phyloP scores from a whole-genome alignment of 2,888 invertebrate genomes.

The Clitarchus hookeri region DNA sequence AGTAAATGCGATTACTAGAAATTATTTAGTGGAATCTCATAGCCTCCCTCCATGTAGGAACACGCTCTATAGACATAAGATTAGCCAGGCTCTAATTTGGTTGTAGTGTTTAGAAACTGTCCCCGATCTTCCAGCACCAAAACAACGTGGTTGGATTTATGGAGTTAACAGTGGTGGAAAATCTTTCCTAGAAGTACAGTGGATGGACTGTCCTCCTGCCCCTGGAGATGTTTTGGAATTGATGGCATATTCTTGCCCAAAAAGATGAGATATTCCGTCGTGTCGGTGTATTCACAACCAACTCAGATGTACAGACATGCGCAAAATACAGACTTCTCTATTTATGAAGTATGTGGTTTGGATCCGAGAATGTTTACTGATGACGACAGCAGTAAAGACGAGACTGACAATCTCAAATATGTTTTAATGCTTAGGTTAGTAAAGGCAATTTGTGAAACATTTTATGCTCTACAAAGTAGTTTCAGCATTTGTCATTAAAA shows the following conservation, averaged over 20 bases:
- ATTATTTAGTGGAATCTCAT: slow-evolving; percentile 11
- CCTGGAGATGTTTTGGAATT: neutral
- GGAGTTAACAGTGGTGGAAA: neutral
- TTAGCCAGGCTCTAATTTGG: neutral
- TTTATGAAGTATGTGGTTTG: neutral
- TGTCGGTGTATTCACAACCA: neutral
- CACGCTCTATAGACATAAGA: neutral
- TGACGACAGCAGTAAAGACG: slow-evolving; percentile 3
- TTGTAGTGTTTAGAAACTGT: neutral
- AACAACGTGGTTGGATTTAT: slow-evolving; percentile 2
- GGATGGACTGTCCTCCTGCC: neutral
- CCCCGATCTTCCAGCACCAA: neutral
- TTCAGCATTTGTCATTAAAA: no score
- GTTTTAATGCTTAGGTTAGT: no score
- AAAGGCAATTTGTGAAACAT: no score
- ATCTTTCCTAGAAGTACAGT: neutral
- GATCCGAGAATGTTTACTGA: neutral
- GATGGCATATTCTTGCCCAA: neutral
- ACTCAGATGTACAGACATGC: neutral
- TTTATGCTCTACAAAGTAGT: no score
- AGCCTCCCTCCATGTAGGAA: neutral
- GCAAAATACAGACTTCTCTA: neutral
- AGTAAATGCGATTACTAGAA: no score
- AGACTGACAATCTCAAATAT: neutral
- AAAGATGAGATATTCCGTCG: neutral